Percentiles rank a stretch among this genome's conserved stretches.
Evolutionary conservation across 2,113 vertebrate genomes (phyloP).

Genomic region (Campylomormyrus numenius): DNA sequence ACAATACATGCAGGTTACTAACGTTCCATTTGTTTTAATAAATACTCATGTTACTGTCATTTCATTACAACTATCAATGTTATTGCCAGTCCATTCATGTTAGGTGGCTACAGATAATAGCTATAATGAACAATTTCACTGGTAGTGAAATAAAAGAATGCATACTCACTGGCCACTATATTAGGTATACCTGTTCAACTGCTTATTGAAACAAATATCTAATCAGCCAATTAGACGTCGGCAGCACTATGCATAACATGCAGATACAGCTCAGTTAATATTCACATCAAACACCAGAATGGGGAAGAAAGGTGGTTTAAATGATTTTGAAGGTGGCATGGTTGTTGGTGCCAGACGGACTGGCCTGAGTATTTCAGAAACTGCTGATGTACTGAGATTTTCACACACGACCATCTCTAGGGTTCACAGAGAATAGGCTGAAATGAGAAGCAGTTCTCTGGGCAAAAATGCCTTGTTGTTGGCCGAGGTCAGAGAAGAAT

Average conservation of each 20-base stretch:
- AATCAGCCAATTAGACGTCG: neutral
- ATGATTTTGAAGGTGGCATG: neutral
- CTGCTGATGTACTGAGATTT: neutral
- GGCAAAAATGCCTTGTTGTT: neutral
- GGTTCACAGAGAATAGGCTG: neutral
- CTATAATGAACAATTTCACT: neutral
- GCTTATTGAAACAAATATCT: neutral
- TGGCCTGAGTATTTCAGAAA: neutral
- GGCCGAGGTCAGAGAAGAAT: neutral
- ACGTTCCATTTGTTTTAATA: neutral
- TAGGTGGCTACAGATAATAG: neutral
- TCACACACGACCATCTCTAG: neutral
- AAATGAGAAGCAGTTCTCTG: neutral
- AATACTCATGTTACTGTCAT: neutral
- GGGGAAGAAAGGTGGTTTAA: neutral
- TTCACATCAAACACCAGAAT: neutral
- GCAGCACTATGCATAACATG: neutral
- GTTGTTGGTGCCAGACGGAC: neutral
- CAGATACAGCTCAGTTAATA: neutral
- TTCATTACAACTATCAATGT: neutral
- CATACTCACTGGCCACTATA: neutral
- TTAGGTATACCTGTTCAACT: neutral
- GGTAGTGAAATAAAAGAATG: neutral
- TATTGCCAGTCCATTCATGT: neutral
- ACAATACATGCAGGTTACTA: neutral